phyloP scores from a whole-genome alignment of 1,140 invertebrate species.

The Drosophila sechellia region DNA sequence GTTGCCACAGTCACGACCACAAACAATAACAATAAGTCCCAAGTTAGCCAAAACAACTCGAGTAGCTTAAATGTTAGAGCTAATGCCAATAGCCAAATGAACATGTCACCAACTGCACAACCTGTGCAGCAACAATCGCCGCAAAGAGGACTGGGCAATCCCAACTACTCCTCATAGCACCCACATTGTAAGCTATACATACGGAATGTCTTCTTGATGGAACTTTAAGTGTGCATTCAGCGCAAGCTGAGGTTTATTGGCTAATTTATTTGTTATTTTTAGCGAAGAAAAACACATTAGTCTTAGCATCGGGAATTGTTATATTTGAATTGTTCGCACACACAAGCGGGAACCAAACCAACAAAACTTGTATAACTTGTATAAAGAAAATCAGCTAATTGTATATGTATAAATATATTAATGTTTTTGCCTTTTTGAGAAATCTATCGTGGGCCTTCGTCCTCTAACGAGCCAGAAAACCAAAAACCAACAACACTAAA shows the following conservation, averaged over 20 bases:
- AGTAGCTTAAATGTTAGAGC: conserved; percentile 52
- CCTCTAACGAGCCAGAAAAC: conserved; percentile 56
- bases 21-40: conserved; percentile 73
- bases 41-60: conserved; percentile 68
- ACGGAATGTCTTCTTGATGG: conserved; percentile 75
- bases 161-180: conserved; percentile 65
- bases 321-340: conserved; percentile 23
- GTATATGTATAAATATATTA: conserved; percentile 53
- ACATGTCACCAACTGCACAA: conserved; percentile 44
- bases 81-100: conserved; percentile 56
- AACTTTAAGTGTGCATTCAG: conserved; percentile 55
- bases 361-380: conserved; percentile 62
- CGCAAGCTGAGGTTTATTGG: neutral
- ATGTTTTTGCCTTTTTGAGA: conserved; percentile 76
- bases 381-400: conserved; percentile 47
- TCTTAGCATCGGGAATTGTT: conserved; percentile 29
- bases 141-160: conserved; percentile 42
- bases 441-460: conserved; percentile 72
- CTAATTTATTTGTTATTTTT: conserved; percentile 65
- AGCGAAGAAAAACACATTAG: conserved; percentile 59
- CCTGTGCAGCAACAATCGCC: conserved; percentile 57
- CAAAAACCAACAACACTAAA: conserved; percentile 29
- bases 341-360: conserved; percentile 7
- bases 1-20: conserved; percentile 75
- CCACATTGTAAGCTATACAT: conserved; percentile 45